Evolutionary conservation across 1,140 invertebrate genomes (phyloP), one percentile per base, ranked within the genome.

Genomic region (Drosophila nigromelanica): DNA sequence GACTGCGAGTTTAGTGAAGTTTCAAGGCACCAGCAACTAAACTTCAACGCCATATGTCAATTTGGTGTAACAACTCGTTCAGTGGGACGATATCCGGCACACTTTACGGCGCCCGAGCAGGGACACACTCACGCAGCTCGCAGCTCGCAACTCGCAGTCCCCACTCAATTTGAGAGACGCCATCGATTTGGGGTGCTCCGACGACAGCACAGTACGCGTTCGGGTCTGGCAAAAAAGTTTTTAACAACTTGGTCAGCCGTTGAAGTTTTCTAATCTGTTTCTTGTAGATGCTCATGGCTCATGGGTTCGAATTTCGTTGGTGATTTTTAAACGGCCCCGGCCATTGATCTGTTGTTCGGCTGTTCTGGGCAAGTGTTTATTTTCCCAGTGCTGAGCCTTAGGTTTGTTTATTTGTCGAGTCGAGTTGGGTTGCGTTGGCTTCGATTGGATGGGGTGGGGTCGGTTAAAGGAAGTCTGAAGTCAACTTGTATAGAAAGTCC

Each of bases 41-140:
- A 69, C 69, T 77, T 81, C 61, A 64, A 51, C 64, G 76, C 76
- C 76, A 83, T 76, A 83, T 83, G 76, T 83, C 76, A 83, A 83
- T 76, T 82, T 82, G 79, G 55, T 59, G 63, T 70, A 63, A 54
- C 64, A 82, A 82, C 80, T 82, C 76, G 63, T 73, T 78, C 70
- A 67, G 48, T 67, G 61, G 54, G 56, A 66, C 64, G 56, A 47
- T 48, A 60, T 45, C 47, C 48, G 69, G 59, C 67, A 48, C 58
- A 58, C 51, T 73, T 59, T 43, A 59, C 50, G 21, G 27, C 7
- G 37, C 8, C 33, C 30, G 30, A 37, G 33, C 51, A 35, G 33
- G 51, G 42, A 47, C 73, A 15, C 21, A n/a, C 12, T 27, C 15
- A 12, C 2, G 30, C 39, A n/a, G 5, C 48, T 33, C n/a, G 30